Evolutionary conservation across 1,140 invertebrate species (phyloP), one percentile per base, ranked within the genome.

Genomic region (Lucilia cuprina): DNA sequence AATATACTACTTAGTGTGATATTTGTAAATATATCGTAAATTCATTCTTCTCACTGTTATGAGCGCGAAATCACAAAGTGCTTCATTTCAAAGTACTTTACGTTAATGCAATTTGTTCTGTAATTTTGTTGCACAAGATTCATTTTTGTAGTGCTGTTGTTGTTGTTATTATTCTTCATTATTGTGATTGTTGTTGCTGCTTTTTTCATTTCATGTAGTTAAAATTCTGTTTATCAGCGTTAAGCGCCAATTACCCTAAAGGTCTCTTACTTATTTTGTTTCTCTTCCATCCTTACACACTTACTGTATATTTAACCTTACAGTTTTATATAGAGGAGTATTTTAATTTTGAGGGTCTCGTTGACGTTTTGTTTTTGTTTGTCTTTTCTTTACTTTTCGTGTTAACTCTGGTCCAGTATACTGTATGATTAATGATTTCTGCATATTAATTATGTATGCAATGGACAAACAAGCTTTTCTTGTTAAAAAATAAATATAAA

Each of bases 361-460:
- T 70, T 70, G 65, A 70, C 65, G 65, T 70, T 70, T 70, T 60
- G 14, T 60, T 60, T 60, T 60, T 30, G 25, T 30, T 60, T n/a
- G 5, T 60, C 14, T 17, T 60, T 60, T 60, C 55, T 60, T 60
- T 60, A n/a, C 14, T 60, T 60, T 60, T 60, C n/a, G n/a, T 60
- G n/a, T 70, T 70, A 70, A 25, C n/a, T 70, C 19, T 21, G 19
- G 65, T 70, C 19, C 65, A 70, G 65, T 70, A 70, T 70, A 70
- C 65, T 80, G 77, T 49, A 80, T 80, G 77, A 80, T 80, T 80
- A 80, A 80, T 80, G 77, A 80, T 21, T 80, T 80, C 41, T 80
- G 77, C 77, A 80, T 80, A 80, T 80, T 80, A 80, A 80, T 80
- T 80, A 50, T 80, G 77, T 80, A 21, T 80, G 77, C 77, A 80